Conservation (phyloP, 2,888 invertebrate species). For the Germaria angustata region DNA sequence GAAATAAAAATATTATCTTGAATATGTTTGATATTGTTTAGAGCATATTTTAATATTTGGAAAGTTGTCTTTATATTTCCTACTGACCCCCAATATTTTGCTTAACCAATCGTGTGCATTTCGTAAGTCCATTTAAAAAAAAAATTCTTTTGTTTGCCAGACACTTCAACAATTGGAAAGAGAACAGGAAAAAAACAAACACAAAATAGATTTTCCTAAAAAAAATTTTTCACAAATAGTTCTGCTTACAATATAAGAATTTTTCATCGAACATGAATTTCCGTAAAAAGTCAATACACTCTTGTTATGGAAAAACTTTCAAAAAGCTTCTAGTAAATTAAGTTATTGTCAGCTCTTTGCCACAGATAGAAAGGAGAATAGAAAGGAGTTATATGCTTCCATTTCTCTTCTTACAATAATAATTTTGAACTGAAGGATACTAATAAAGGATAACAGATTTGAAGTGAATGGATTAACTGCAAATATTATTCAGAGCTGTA, state of each 20-base stretch:
- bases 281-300: conserved; percentile 64
- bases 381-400: too few relatives aligned
- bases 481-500: too few relatives aligned
- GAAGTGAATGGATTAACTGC: too few relatives aligned
- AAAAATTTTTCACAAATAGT: not conserved
- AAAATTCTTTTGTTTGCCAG: conserved; percentile 38
- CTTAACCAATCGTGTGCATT: conserved; percentile 14
- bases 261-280: conserved; percentile 27
- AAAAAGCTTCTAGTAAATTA: conserved; percentile 12
- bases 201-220: not conserved
- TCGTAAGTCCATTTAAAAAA: not conserved
- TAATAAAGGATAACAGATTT: too few relatives aligned
- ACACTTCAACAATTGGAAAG: not conserved
- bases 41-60: too few relatives aligned
- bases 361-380: too few relatives aligned
- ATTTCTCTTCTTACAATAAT: too few relatives aligned
- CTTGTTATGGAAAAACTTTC: not conserved
- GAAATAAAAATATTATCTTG: too few relatives aligned
- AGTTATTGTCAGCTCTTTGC: too few relatives aligned
- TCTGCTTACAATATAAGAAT: not conserved
- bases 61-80: too few relatives aligned
- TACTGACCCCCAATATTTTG: not conserved
- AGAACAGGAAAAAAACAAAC: not conserved
- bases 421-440: too few relatives aligned
- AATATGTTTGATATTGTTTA: too few relatives aligned